Evolutionary conservation across 1,140 invertebrate species (phyloP), one percentile per base, ranked within the genome.

Genomic region (Camponotus vicinus): DNA sequence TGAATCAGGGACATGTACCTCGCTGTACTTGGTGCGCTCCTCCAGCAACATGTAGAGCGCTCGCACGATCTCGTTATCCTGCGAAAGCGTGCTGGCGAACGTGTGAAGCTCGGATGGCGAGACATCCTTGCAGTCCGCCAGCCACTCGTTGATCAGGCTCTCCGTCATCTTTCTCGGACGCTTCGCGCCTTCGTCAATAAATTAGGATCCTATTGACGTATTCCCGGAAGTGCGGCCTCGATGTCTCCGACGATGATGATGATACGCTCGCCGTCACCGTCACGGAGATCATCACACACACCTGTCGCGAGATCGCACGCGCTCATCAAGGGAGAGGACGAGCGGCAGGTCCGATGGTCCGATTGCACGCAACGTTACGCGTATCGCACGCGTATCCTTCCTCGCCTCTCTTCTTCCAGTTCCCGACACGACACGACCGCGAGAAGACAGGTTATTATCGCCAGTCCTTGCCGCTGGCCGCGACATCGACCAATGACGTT

Each of bases 31-130:
- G 37, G 95, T 96, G 40, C 96, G 95, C 89, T 97, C 97, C 86
- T 97, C 97, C 55, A 98, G 94, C 57, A 98, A 95, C 79, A 96
- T 95, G 90, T 97, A 97, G 52, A 98, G 95, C 78, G 97, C 97
- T 86, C 97, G 96, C 69, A 98, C 97, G 82, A 98, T 96, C 93
- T 98, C 98, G 93, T 97, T 97, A 94, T 98, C 98, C 82, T 97
- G 96, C 88, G 97, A 96, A 90, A 98, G 96, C 89, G 97, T 97
- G 61, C 96, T 96, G 21, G 97, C 97, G 95, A 98, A 98, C 55
- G 96, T 97, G 92, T 97, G 96, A 45, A 98, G 94, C 93, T 98
- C 98, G 87, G 96, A 96, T 64, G 97, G 96, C 90, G 97, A 96
- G 59, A 98, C 93, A 59, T 97, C 96, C 87, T 97, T 96, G 95